These are phyloP conservation scores for Gallinago solitaria DNA, from an alignment of 2,797 vertebrate genomes.

Conservation along the genomic window DNA sequence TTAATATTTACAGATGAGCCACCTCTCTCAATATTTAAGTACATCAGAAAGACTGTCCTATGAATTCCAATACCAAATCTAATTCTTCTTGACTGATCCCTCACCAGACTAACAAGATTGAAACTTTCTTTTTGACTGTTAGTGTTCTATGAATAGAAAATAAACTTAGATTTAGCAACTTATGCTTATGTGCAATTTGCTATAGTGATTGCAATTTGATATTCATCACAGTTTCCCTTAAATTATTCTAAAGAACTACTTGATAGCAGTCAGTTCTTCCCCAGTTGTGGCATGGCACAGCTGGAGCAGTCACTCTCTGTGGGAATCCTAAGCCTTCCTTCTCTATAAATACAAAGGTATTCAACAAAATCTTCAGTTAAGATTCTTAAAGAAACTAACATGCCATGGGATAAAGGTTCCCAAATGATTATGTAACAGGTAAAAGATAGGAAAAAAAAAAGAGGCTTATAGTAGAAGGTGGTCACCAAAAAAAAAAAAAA, in stretches of 20 bases:
- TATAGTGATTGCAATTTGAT: background rate
- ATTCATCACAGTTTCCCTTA: background rate
- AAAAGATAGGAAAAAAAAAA: background rate
- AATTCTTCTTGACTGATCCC: background rate
- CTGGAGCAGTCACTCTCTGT: background rate
- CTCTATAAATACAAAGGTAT: background rate
- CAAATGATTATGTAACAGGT: background rate
- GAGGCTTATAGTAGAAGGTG: background rate
- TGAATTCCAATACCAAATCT: background rate
- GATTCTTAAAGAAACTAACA: background rate
- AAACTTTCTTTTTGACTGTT: background rate
- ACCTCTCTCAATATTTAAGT: background rate
- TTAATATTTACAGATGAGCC: background rate
- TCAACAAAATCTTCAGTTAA: background rate
- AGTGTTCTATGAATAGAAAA: background rate
- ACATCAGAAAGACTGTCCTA: background rate
- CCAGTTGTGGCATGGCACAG: background rate
- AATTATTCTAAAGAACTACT: slow-evolving; percentile 22
- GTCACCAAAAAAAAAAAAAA: background rate
- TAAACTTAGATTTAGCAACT: background rate
- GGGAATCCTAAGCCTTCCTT: background rate
- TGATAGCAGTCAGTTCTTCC: background rate
- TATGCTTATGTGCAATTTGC: background rate
- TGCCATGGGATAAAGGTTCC: background rate
- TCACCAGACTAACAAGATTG: background rate